Evolutionary conservation across 2,888 invertebrate species (phyloP).

Genomic region (Scaptomyza caliginosa): DNA sequence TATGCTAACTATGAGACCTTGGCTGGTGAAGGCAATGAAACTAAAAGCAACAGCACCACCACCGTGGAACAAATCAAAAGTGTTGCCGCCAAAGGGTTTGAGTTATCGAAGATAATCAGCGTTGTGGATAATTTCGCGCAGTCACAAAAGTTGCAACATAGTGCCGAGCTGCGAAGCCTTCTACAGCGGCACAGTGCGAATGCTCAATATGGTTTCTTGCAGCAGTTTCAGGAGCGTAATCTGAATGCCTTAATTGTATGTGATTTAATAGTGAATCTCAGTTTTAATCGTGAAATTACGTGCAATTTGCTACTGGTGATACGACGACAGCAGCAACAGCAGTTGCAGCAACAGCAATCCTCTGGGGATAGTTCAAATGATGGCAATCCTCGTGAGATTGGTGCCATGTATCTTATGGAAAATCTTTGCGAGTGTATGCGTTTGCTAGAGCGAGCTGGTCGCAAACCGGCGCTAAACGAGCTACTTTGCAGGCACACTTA

Average conservation of each 20-base stretch:
- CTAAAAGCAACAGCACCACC: conserved; percentile 32
- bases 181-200: conserved; percentile 74
- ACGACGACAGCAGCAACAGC: conserved; percentile 75
- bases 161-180: conserved; percentile 67
- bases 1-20: conserved; percentile 80
- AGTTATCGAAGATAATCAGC: conserved; percentile 87
- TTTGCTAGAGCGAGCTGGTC: conserved; percentile 58
- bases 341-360: conserved; percentile 19
- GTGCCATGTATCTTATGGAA: conserved; percentile 74
- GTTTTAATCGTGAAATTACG: conserved; percentile 82
- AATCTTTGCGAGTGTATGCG: conserved; percentile 82
- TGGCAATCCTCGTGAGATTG: conserved; percentile 69
- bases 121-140: conserved; percentile 86
- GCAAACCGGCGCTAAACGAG: conserved; percentile 66
- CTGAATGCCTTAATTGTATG: conserved; percentile 79
- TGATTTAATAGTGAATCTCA: conserved; percentile 82
- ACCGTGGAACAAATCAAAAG: conserved; percentile 85
- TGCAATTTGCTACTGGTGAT: conserved; percentile 80
- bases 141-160: conserved; percentile 74
- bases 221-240: conserved; percentile 77
- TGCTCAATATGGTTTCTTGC: conserved; percentile 77
- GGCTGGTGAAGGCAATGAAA: conserved; percentile 38
- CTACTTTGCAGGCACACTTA: conserved; percentile 74
- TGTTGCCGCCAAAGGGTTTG: conserved; percentile 86
- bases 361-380: conserved; percentile 6